A percentile compares a stretch with the other conserved stretches of the same genome.
Evolutionary conservation across 2,888 invertebrate species (phyloP).

Genomic region (Amblyjoppa proteus): DNA sequence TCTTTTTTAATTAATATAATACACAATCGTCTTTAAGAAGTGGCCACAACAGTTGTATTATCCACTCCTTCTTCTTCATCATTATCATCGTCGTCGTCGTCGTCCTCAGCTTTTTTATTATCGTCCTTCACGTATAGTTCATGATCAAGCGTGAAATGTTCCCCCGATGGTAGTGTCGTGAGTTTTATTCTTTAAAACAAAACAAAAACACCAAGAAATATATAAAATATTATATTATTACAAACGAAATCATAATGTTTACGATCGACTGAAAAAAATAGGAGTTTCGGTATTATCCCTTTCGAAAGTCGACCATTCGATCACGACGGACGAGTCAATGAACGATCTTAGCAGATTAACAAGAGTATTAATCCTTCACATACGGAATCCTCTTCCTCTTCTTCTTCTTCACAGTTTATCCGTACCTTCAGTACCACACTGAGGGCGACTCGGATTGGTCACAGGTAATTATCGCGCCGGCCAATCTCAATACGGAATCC

Average conservation of each 20-base stretch:
- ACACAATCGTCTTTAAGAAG: constrained; percentile 26
- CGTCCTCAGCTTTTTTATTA: constrained; percentile 70
- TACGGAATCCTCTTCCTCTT: too few species aligned
- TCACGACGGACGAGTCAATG: neutral
- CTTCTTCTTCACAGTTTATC: too few species aligned
- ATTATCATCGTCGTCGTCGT: constrained; percentile 78
- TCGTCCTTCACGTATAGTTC: constrained; percentile 73
- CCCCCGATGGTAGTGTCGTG: constrained; percentile 88
- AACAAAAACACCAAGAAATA: constrained; percentile 46
- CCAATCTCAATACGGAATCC: too few species aligned
- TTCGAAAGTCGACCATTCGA: neutral
- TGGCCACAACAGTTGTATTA: constrained; percentile 34
- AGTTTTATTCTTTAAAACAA: constrained; percentile 87
- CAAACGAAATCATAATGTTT: neutral
- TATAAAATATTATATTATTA: neutral
- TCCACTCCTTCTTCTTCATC: constrained; percentile 59
- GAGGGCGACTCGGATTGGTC: too few species aligned
- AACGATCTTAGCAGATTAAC: neutral
- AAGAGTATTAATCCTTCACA: neutral
- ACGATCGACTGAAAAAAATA: neutral
- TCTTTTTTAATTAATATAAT: constrained; percentile 38
- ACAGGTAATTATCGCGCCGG: too few species aligned
- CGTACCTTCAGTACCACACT: too few species aligned
- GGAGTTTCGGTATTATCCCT: neutral
- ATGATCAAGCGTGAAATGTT: constrained; percentile 89